Evolutionary conservation across 2,797 vertebrate genomes (phyloP), one percentile per base, ranked within the genome.

Genomic region (Ctenopoma kingsleyae): DNA sequence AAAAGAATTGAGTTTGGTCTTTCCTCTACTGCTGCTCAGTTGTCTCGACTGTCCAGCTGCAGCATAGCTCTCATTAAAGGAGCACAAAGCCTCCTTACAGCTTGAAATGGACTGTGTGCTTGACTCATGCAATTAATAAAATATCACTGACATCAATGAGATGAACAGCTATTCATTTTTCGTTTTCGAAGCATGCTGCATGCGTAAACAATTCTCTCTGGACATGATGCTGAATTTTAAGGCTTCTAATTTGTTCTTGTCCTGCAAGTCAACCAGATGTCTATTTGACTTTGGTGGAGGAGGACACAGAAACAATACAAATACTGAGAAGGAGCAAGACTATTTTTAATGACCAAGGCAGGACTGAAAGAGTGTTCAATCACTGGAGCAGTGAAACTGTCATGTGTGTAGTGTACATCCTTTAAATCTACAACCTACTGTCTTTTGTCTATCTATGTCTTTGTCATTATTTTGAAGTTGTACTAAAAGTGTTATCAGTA

Each of bases 11-110:
- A 83, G 76, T 63, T 68, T 51, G 59, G 7, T 81, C 54, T 60
- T 81, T 36, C 38, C 44, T 71, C 51, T 13, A 36, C 38, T 4
- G 43, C 64, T 67, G 63, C 60, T 76, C 49, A 3, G 50, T 71
- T 77, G 66, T 74, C 67, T 68, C 19, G 57, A 66, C 67, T 67
- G 67, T 73, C 71, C 74, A 57, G 56, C 63, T 49, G 56, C 53
- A 59, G 67, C 57, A 61, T 55, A 77, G 73, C 74, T 73, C 78
- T 77, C 74, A 80, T 84, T 84, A 78, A 80, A 83, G 41, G 32
- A 79, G 49, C 60, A 80, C 77, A 74, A 66, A 72, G 63, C 57
- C 41, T 47, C 35, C 57, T 67, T 63, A 71, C 63, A 71, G 60
- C 62, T 65, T 64, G 47, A 58, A 19, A 76, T 43, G 44, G 69